Base-by-base conservation (phyloP, 2,888 invertebrate genomes). In the Alsophila aescularia region DNA sequence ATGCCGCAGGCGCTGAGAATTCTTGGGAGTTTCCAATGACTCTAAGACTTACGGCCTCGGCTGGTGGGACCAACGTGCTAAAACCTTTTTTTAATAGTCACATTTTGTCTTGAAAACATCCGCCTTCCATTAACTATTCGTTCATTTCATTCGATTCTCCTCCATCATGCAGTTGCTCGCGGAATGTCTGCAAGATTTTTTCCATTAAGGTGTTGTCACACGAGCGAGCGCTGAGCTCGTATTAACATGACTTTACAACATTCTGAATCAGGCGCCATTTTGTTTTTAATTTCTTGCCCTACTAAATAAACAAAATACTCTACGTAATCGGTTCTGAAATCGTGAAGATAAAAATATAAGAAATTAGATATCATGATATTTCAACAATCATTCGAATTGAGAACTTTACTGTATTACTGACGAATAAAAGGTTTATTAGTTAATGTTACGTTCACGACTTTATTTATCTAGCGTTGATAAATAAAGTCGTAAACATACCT, bases 81-180 rank as follows among this genome's bases (percentile, higher is more conserved):
- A 21, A 21, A 6, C 6, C 10, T 27, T 9, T 9, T 4, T 27
- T 27, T 5, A 27, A 9, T 32, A 37, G 21, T 37, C 36, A 18
- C 42, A 58, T 66, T 64, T 58, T 31, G 45, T 58, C 54, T 55
- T 68, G 64, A 60, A 62, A 57, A 47, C 53, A 49, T 55, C n/a
- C 54, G 58, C 40, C 32, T 41, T 31, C 31, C 24, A 57, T 48
- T 44, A 59, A 59, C 55, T 58, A 61, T 63, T 51, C 50, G 41
- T 44, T 36, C 53, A 60, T 57, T 60, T 53, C 59, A 58, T 58
- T 52, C 53, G 58, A 54, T 53, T 57, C 64, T 67, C 60, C 66
- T 72, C 75, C 74, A 78, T 77, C 81, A 77, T 80, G 75, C 77
- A 76, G 76, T 73, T 64, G 76, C 74, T 67, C 64, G 53, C 52